phyloP scores from a whole-genome alignment of 2,888 invertebrate species.

The Lacanobia oleracea region DNA sequence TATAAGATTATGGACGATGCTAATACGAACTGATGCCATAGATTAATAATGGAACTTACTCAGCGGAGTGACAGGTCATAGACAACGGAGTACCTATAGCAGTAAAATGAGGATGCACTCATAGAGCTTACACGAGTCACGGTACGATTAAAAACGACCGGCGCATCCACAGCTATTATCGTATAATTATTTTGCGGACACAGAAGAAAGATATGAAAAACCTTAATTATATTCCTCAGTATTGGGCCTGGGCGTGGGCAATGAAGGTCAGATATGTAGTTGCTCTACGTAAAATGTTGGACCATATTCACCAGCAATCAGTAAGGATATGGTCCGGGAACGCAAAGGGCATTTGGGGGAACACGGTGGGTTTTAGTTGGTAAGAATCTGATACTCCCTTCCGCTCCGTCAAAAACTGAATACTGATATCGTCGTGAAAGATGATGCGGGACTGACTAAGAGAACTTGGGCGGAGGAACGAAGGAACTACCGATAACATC shows the following conservation, averaged over 20 bases:
- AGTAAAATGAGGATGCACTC: constrained; percentile 12
- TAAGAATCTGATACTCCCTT: no score
- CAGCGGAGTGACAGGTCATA: constrained; percentile 14
- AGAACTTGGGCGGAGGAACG: background rate
- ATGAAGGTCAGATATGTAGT: no score
- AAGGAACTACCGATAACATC: background rate
- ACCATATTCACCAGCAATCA: no score
- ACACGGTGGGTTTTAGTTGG: no score
- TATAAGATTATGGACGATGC: constrained; percentile 33
- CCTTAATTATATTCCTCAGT: background rate
- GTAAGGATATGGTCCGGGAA: no score
- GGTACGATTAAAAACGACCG: background rate
- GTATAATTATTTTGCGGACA: background rate
- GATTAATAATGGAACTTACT: constrained; percentile 31
- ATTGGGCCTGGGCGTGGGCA: no score
- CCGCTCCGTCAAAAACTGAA: no score
- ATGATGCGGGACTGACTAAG: background rate
- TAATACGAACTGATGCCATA: constrained; percentile 23
- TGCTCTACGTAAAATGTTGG: no score
- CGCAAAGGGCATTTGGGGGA: no score
- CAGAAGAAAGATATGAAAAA: background rate
- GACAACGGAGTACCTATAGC: background rate
- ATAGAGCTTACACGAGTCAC: constrained; percentile 9
- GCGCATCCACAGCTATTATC: constrained; percentile 1
- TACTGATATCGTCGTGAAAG: background rate